A percentile compares a stretch with the other conserved stretches of the same genome.
Conservation (phyloP, 2,888 invertebrate genomes). For the Anagyrus pseudococci region DNA sequence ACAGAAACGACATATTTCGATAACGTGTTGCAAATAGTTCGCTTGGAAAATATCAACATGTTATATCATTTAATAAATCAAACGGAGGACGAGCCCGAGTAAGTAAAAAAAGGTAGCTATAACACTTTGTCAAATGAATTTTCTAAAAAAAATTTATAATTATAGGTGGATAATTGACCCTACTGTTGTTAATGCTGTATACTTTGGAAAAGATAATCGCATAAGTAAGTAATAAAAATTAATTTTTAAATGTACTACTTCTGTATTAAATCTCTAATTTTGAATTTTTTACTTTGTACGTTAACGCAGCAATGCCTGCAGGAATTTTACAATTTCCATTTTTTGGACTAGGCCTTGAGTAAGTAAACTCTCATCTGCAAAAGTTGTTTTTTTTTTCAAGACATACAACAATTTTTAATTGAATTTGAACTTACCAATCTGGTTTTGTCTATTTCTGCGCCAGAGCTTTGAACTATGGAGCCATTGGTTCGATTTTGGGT, state of each 20-base stretch:
- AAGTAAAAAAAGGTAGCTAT: slow-evolving; percentile 37
- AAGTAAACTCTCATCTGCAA: slow-evolving; percentile 60
- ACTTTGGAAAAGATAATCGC: slow-evolving; percentile 80
- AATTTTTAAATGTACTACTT: no score
- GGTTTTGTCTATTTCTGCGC: slow-evolving; percentile 84
- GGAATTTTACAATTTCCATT: slow-evolving; percentile 86
- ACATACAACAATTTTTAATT: not conserved
- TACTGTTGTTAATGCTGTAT: slow-evolving; percentile 82
- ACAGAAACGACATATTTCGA: slow-evolving; percentile 63
- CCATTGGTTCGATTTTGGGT: not conserved
- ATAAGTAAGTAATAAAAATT: slow-evolving; percentile 70
- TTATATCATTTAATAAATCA: slow-evolving; percentile 41
- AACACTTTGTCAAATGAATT: not conserved
- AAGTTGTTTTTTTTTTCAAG: no score
- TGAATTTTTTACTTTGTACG: not conserved
- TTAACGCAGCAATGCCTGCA: slow-evolving; percentile 68
- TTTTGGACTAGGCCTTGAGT: slow-evolving; percentile 85
- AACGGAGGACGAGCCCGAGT: slow-evolving; percentile 46
- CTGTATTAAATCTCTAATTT: not conserved
- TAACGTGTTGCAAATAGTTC: slow-evolving; percentile 68
- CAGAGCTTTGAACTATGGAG: not conserved
- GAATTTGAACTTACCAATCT: slow-evolving; percentile 72
- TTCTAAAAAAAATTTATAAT: slow-evolving; percentile 15
- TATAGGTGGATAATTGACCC: slow-evolving; percentile 77
- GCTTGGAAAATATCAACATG: slow-evolving; percentile 66